Base-by-base conservation (phyloP, 2,113 vertebrate genomes). In the Xenopus borealis region DNA sequence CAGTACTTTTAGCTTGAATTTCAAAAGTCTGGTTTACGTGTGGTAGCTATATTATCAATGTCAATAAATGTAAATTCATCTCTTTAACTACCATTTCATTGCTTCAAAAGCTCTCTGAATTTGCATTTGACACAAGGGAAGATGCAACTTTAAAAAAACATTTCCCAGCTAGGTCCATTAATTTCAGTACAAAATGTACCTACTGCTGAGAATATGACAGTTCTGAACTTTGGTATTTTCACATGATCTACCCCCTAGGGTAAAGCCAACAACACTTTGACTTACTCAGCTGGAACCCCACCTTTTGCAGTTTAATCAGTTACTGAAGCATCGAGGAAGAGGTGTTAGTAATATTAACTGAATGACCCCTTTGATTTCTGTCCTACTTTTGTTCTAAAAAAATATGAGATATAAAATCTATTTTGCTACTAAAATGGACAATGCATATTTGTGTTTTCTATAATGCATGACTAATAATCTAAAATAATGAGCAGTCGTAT, bases 71-170 rank as follows among this genome's bases (percentile, higher is more conserved):
- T 84, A 88, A 89, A 86, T 86, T 90, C 86, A 90, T 84, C 88
- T 89, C 84, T 89, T 85, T 86, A 92, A 90, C 89, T 92, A 91
- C 90, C 84, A 90, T 91, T 90, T 80, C 78, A 75, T 76, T 81
- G 86, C 90, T 93, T 92, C 91, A 93, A 92, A 93, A 87, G 87
- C 86, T 84, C 88, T 92, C 91, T 91, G 89, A 91, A 93, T 91
- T 92, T 91, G 88, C 88, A 93, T 91, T 89, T 92, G 87, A 91
- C 91, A 91, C 90, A 89, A 88, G 89, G 89, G 91, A 91, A 91
- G 88, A 90, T 84, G 83, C 83, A 91, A 88, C 85, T 90, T 88
- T 40, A 40, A 86, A 90, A n/a, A 90, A 91, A 91, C 88, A 86
- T 58, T 89, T 91, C 85, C 86, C 85, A 86, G 87, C 89, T 89